Conservation (phyloP, 2,888 invertebrate genomes). For the Scaptomyza flava region DNA sequence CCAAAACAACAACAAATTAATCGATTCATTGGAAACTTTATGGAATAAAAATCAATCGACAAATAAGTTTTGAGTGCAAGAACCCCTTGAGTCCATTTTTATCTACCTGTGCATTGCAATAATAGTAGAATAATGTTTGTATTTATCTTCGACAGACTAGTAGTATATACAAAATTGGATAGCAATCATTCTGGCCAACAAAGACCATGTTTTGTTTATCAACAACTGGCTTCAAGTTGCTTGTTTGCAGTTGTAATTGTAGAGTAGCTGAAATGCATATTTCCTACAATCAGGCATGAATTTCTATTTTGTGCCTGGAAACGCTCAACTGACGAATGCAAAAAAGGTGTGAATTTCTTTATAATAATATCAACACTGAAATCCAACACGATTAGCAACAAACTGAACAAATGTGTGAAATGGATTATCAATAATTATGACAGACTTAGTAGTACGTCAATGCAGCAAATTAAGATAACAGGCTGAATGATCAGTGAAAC, state of each 20-base stretch:
- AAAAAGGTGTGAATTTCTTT: conserved; percentile 65
- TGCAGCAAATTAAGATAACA: conserved; percentile 37
- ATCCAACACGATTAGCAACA: conserved; percentile 57
- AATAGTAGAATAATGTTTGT: conserved; percentile 1
- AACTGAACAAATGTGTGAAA: conserved; percentile 51
- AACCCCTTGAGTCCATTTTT: not conserved
- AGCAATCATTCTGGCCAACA: conserved; percentile 27
- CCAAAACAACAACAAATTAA: conserved; percentile 18
- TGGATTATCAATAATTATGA: conserved; percentile 57
- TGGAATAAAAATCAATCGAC: conserved; percentile 39
- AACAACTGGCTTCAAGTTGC: conserved; percentile 20
- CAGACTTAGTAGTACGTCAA: conserved; percentile 42
- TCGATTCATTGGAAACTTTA: conserved; percentile 36
- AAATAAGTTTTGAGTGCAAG: not conserved
- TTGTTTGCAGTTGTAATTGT: not conserved
- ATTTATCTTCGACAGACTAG: conserved; percentile 13
- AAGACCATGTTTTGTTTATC: conserved; percentile 53
- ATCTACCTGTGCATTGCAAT: not conserved
- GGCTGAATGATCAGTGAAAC: not conserved
- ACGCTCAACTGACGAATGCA: conserved; percentile 28
- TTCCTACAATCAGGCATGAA: conserved; percentile 11
- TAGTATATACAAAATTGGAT: conserved; percentile 34
- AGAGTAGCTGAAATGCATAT: conserved; percentile 7
- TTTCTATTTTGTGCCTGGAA: conserved; percentile 33
- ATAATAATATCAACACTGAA: conserved; percentile 43